Evolutionary conservation across 2,888 invertebrate species (phyloP).

Genomic region (Alentia gelatinosa): DNA sequence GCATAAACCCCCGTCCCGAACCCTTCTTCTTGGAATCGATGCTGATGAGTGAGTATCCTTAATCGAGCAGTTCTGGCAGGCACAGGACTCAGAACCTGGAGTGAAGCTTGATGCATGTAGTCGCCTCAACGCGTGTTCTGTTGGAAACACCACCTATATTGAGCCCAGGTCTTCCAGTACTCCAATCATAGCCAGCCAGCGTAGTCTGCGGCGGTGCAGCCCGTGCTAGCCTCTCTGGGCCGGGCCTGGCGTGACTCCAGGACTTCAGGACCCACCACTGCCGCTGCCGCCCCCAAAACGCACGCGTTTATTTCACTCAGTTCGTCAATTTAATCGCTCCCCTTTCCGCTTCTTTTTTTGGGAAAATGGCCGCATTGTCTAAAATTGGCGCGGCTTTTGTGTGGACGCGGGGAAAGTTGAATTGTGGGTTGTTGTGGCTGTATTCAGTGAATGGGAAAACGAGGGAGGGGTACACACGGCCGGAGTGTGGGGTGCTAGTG

Average conservation of each 20-base stretch:
- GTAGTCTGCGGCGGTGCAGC: neutral
- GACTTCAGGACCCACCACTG: no score
- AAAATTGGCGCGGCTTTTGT: neutral
- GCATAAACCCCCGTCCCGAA: no score
- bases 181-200: neutral
- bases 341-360: constrained; percentile 4
- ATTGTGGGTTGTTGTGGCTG: neutral
- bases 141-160: no score
- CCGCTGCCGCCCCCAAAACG: neutral
- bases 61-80: no score
- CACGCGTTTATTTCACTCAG: neutral
- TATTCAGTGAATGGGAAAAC: neutral
- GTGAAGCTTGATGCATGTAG: no score
- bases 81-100: no score
- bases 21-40: no score
- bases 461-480: neutral
- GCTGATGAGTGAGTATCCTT: no score
- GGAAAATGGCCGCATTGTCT: neutral
- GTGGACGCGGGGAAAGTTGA: neutral
- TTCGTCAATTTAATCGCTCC: neutral
- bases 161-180: no score
- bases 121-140: no score
- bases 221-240: neutral
- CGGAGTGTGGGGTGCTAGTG: neutral
- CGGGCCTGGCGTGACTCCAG: no score